phyloP scores from a whole-genome alignment of 2,888 invertebrate species.

The Pristionchus maxplancki region DNA sequence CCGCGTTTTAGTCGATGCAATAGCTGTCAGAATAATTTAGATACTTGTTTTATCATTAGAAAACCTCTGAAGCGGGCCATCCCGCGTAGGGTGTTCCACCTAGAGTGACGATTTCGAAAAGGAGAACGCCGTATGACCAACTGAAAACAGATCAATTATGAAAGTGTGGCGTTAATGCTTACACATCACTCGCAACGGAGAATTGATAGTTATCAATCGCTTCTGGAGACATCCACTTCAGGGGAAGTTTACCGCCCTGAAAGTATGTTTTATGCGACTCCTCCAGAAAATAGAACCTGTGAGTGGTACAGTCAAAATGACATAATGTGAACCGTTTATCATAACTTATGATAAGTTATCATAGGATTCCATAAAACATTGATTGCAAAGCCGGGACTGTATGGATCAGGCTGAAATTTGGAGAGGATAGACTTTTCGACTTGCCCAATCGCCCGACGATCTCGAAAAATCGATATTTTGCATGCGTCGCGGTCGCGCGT shows the following conservation, averaged over 20 bases:
- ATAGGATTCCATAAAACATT: too few relatives aligned
- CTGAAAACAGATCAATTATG: not conserved
- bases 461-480: too few relatives aligned
- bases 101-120: not conserved
- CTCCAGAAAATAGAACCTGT: not conserved
- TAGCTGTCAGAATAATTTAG: not conserved
- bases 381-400: too few relatives aligned
- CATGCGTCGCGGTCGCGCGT: too few relatives aligned
- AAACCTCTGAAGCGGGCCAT: slow-evolving; percentile 25
- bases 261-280: not conserved
- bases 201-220: slow-evolving; percentile 34
- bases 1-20: not conserved
- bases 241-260: slow-evolving; percentile 25
- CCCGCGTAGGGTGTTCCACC: not conserved
- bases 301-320: too few relatives aligned
- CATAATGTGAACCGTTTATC: too few relatives aligned
- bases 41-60: not conserved
- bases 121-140: not conserved
- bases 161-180: not conserved
- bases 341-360: too few relatives aligned
- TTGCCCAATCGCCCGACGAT: too few relatives aligned
- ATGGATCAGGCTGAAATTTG: too few relatives aligned
- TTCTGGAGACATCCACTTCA: slow-evolving; percentile 45
- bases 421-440: too few relatives aligned
- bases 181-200: slow-evolving; percentile 33